Conservation (phyloP, 2,113 vertebrate species). For the Calypte anna region DNA sequence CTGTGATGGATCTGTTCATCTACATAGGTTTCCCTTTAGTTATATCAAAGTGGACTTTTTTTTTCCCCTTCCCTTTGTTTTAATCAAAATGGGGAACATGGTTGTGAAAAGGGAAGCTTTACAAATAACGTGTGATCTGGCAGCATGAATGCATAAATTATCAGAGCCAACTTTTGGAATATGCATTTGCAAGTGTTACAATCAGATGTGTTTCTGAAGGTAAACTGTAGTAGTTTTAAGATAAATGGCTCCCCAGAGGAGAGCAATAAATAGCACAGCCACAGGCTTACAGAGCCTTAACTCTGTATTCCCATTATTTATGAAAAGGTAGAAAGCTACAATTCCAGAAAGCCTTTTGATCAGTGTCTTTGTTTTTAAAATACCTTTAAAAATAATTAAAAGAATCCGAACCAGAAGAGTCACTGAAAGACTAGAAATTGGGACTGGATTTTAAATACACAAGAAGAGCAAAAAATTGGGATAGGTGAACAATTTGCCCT, state of each 20-base stretch:
- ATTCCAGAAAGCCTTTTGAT: neutral
- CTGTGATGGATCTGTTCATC: neutral
- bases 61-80: neutral
- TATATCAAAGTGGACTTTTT: neutral
- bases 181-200: conserved; percentile 6
- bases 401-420: neutral
- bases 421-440: neutral
- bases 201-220: neutral
- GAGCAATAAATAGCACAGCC: conserved; percentile 35
- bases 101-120: neutral
- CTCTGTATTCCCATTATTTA: conserved; percentile 13
- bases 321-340: conserved; percentile 4
- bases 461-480: neutral
- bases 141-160: conserved; percentile 23
- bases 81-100: neutral
- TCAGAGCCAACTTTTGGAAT: neutral
- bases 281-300: fast-evolving
- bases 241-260: conserved; percentile 41
- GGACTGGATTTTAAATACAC: neutral
- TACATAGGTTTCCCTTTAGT: neutral
- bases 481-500: neutral
- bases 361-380: neutral
- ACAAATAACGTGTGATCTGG: neutral
- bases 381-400: neutral
- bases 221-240: conserved; percentile 20